Base-by-base conservation (phyloP, 1,140 invertebrate genomes). In the Nomia melanderi region DNA sequence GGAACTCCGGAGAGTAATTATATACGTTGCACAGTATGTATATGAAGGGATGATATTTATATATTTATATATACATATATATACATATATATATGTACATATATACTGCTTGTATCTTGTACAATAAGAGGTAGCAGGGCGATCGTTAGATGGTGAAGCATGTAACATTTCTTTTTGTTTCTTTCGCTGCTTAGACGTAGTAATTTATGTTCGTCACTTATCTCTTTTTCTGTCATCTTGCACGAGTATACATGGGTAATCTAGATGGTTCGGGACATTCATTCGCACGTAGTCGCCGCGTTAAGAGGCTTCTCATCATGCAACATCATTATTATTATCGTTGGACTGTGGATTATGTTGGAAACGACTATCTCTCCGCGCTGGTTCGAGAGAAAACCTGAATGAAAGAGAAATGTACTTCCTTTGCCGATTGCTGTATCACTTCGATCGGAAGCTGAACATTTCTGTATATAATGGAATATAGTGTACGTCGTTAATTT, bases 321-420 rank as follows among this genome's bases (percentile, higher is more conserved):
- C 79, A 78, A 36, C 27, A 66, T 66, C 27, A 69, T 80, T 77
- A 67, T 36, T 57, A 36, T 79, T 54, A 59, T 76, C 60, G 74
- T 77, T 59, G 66, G 47, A 50, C 47, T 7, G 47, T 17, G 47
- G 47, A 50, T 36, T n/a, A n/a, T n/a, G n/a, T n/a, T n/a, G n/a
- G n/a, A n/a, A n/a, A n/a, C n/a, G n/a, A n/a, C n/a, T n/a, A n/a
- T n/a, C n/a, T n/a, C n/a, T n/a, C n/a, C n/a, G n/a, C n/a, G n/a
- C n/a, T n/a, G n/a, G n/a, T n/a, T n/a, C n/a, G n/a, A n/a, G n/a
- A n/a, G n/a, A n/a, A n/a, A n/a, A n/a, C n/a, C n/a, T n/a, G n/a
- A n/a, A n/a, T n/a, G n/a, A n/a, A n/a, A n/a, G n/a, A n/a, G n/a
- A n/a, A n/a, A n/a, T n/a, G n/a, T n/a, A n/a, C n/a, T n/a, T n/a